Evolutionary conservation across 2,113 vertebrate species (phyloP).

Genomic region (Polypterus bichir): DNA sequence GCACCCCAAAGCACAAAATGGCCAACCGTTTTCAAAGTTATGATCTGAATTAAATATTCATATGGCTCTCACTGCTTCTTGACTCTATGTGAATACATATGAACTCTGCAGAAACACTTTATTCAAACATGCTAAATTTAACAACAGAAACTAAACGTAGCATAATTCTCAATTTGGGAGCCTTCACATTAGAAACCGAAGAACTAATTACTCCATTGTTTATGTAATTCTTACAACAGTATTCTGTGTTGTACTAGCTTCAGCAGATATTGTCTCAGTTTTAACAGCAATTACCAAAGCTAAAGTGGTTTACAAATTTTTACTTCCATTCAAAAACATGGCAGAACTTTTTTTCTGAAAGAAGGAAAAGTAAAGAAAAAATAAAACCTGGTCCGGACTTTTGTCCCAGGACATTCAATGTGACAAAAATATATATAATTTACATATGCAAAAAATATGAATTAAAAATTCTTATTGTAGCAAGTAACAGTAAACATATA

Average conservation of each 20-base stretch:
- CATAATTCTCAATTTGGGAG: slow-evolving; percentile 3
- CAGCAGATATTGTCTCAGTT: too few species aligned
- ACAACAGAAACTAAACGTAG: neutral
- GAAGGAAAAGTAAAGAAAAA: too few species aligned
- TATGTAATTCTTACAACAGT: neutral
- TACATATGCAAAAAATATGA: too few species aligned
- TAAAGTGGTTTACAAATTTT: too few species aligned
- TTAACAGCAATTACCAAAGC: too few species aligned
- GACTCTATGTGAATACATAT: slow-evolving; percentile 7
- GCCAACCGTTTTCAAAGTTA: slow-evolving; percentile 25
- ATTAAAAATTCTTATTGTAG: too few species aligned
- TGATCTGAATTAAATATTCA: slow-evolving; percentile 29
- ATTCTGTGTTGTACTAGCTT: neutral
- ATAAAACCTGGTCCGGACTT: too few species aligned
- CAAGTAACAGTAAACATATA: too few species aligned
- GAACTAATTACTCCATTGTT: slow-evolving; percentile 12
- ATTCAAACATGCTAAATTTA: slow-evolving; percentile 15
- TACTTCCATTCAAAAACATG: too few species aligned
- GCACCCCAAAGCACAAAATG: slow-evolving; percentile 6
- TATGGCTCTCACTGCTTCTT: slow-evolving; percentile 15
- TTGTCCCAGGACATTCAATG: too few species aligned
- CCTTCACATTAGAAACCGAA: neutral
- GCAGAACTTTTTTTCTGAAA: too few species aligned
- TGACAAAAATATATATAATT: too few species aligned
- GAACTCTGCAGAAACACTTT: slow-evolving; percentile 4